phyloP scores from a whole-genome alignment of 2,888 invertebrate species.

The Nomada ruficornis region DNA sequence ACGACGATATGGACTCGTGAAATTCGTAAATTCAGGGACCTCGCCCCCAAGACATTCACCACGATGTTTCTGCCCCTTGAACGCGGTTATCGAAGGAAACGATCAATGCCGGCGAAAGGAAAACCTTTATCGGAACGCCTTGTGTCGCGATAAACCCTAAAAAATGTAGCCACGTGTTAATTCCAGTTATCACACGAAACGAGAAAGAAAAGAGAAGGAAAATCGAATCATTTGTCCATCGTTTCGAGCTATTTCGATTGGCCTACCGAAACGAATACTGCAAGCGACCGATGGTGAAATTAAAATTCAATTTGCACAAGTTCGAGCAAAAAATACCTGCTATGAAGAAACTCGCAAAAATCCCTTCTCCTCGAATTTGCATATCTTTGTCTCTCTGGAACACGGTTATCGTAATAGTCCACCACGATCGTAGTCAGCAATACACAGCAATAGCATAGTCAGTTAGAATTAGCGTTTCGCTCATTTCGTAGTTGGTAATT shows the following conservation, averaged over 20 bases:
- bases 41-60: conserved; percentile 4
- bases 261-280: conserved; percentile 5
- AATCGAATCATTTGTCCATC: conserved; percentile 22
- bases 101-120: not conserved
- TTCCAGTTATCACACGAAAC: conserved; percentile 23
- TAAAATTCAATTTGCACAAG: conserved; percentile 50
- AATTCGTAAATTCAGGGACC: conserved; percentile 48
- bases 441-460: not conserved
- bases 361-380: conserved; percentile 17
- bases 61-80: not conserved
- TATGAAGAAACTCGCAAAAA: conserved; percentile 20
- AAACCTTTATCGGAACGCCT: conserved; percentile 48
- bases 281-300: conserved; percentile 35
- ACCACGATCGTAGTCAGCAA: conserved; percentile 20
- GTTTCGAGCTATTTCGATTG: conserved; percentile 26
- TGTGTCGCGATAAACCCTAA: conserved; percentile 37
- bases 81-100: conserved; percentile 27
- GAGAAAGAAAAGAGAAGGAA: not conserved
- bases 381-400: conserved; percentile 24
- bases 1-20: conserved; percentile 44
- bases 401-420: conserved; percentile 14
- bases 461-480: not conserved
- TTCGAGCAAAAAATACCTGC: conserved; percentile 20
- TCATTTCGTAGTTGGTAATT: conserved; percentile 38
- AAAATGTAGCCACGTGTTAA: conserved; percentile 27